These are phyloP conservation scores for Belonocnema kinseyi DNA, from an alignment of 1,140 invertebrate genomes.

Conservation along the genomic window DNA sequence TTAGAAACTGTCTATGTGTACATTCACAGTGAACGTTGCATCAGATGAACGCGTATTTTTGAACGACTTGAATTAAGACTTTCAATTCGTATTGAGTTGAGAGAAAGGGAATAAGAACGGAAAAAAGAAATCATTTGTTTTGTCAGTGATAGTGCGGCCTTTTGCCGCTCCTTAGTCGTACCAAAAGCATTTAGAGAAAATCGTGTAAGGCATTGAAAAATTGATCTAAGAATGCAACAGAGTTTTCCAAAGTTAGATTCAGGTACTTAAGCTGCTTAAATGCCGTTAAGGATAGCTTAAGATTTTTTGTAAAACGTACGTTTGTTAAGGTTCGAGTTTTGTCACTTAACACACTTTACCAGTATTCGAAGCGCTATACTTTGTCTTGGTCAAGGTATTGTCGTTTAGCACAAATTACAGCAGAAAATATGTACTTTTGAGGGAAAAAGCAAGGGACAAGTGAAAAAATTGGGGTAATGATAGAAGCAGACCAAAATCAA, in stretches of 20 bases:
- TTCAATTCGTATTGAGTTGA: slow-evolving; percentile 39
- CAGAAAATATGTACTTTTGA: slow-evolving; percentile 32
- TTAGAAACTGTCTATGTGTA: slow-evolving; percentile 60
- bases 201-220: slow-evolving; percentile 36
- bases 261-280: slow-evolving; percentile 74
- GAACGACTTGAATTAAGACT: slow-evolving; percentile 58
- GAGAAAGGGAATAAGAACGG: slow-evolving; percentile 14
- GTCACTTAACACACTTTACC: slow-evolving; percentile 70
- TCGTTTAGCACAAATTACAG: slow-evolving; percentile 71
- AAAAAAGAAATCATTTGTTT: slow-evolving; percentile 47
- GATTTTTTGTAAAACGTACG: slow-evolving; percentile 71
- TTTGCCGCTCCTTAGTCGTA: slow-evolving; percentile 72
- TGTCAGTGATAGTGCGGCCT: slow-evolving; percentile 63
- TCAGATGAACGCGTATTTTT: slow-evolving; percentile 71
- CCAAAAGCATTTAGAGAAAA: slow-evolving; percentile 72
- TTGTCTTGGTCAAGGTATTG: slow-evolving; percentile 67
- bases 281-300: slow-evolving; percentile 69
- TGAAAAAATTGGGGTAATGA: slow-evolving; percentile 18
- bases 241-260: slow-evolving; percentile 71
- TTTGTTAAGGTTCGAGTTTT: slow-evolving; percentile 73
- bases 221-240: slow-evolving; percentile 49
- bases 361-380: slow-evolving; percentile 70
- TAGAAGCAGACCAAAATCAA: slow-evolving; percentile 31
- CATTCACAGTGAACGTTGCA: slow-evolving; percentile 62
- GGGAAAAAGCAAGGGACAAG: slow-evolving; percentile 40